Base-by-base conservation (phyloP, 2,888 invertebrate genomes). In the Anorthoa munda region DNA sequence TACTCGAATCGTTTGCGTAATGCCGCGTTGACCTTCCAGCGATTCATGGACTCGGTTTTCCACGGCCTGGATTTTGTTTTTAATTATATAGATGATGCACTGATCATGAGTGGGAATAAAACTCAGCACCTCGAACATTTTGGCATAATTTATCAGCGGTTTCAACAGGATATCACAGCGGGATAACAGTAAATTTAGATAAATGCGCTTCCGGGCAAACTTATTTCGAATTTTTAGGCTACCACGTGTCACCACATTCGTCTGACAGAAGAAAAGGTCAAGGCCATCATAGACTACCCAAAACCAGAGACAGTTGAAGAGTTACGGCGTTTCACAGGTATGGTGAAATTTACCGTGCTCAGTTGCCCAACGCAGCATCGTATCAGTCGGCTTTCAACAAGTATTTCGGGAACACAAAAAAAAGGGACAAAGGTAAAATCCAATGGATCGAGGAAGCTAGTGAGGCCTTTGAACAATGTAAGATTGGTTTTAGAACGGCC, bases 311-410 rank as follows among this genome's bases (percentile, higher is more conserved):
- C 50, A 31, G 15, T 64, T 15, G 64, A 51, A 1, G 15, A 51
- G 15, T 31, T 64, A 31, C n/a, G 50, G 7, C 64, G 31, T n/a
- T 51, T 64, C 50, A 50, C 64, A 51, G 50, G 50, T 64, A 51
- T 64, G 64, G 50, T 64, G n/a, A 64, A 64, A 50, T 64, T 51
- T 31, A 64, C 4, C 31, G 64, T 11, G 50, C 64, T 31, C 64
- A 51, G 50, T 64, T 51, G 9, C 64, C 64, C 15, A 64, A 64
- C n/a, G 64, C 50, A 50, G 63, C 58, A 11, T 39, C 58, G 2
- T 39, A 58, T 39, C 59, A 59, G 39, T 39, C 39, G 2, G 11
- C 13, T 4, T 59, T 39, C 39, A 59, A 59, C 13, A 39, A 39
- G 13, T n/a, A 59, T 39, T 18, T 56, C 23, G 56, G 59, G n/a